phyloP scores from a whole-genome alignment of 1,140 invertebrate species.

The Lamellibrachia luymesi region DNA sequence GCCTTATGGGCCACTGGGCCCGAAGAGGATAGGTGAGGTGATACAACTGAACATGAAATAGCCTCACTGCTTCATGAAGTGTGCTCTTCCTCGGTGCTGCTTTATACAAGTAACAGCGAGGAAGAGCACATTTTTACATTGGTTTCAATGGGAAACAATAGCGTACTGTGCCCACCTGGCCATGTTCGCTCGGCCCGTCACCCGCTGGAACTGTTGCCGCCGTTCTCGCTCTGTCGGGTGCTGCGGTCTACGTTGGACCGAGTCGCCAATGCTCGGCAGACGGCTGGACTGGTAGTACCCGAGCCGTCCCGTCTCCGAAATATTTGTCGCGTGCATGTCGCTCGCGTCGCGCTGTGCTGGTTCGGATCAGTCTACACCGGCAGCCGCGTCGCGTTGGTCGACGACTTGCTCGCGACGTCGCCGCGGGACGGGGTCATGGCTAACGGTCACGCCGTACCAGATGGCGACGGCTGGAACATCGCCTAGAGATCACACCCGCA shows the following conservation, averaged over 20 bases:
- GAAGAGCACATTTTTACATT: no score
- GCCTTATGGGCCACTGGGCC: no score
- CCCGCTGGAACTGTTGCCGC: background rate
- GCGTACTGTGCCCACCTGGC: background rate
- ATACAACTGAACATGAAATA: no score
- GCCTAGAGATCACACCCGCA: background rate
- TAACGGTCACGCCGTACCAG: background rate
- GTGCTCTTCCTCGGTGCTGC: no score
- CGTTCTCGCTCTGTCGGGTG: background rate
- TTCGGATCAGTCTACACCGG: background rate
- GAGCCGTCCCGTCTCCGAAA: background rate
- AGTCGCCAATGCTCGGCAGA: background rate
- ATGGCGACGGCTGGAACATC: background rate
- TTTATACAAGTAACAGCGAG: no score
- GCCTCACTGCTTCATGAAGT: no score
- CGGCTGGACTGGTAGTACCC: background rate
- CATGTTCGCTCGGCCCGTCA: background rate
- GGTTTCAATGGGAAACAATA: no score
- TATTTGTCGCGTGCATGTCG: background rate
- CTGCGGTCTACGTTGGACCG: background rate
- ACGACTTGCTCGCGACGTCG: background rate
- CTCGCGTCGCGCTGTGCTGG: background rate
- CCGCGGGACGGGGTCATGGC: background rate
- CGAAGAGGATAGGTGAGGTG: no score
- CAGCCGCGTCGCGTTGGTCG: background rate